These are phyloP conservation scores for Lophura swinhoii DNA, from an alignment of 2,797 vertebrate species.

Conservation along the genomic window DNA sequence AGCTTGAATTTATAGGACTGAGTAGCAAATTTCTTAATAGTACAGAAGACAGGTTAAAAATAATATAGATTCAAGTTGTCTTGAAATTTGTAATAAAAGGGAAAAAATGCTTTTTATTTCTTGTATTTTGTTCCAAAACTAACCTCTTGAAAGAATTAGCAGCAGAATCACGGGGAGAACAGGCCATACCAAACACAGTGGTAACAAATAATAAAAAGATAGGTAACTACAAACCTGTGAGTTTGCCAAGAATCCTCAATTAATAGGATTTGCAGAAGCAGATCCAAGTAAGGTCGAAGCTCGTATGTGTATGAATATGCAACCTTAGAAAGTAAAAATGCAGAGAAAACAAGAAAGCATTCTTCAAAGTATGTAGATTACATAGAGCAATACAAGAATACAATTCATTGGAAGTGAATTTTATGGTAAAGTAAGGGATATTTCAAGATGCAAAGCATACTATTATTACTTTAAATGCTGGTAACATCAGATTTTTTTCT, in stretches of 20 bases:
- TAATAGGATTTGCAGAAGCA: constrained; percentile 97
- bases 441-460: no score
- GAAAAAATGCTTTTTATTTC: background rate
- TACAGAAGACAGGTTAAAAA: background rate
- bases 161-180: background rate
- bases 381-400: background rate
- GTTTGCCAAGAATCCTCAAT: constrained; percentile 99
- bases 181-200: background rate
- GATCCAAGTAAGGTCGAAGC: constrained; percentile 97
- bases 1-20: background rate
- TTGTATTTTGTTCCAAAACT: background rate
- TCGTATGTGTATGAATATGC: constrained; percentile 99
- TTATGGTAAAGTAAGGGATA: background rate
- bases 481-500: background rate
- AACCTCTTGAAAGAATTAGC: background rate
- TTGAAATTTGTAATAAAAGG: background rate
- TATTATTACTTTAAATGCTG: background rate
- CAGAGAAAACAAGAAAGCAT: background rate
- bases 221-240: constrained; percentile 87
- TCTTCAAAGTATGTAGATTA: background rate
- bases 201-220: background rate
- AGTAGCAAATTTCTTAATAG: background rate
- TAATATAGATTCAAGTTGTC: background rate
- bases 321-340: constrained; percentile 82
- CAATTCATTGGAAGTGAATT: background rate